Conservation (phyloP, 2,888 invertebrate species). For the Torymus aiolomorphi region DNA sequence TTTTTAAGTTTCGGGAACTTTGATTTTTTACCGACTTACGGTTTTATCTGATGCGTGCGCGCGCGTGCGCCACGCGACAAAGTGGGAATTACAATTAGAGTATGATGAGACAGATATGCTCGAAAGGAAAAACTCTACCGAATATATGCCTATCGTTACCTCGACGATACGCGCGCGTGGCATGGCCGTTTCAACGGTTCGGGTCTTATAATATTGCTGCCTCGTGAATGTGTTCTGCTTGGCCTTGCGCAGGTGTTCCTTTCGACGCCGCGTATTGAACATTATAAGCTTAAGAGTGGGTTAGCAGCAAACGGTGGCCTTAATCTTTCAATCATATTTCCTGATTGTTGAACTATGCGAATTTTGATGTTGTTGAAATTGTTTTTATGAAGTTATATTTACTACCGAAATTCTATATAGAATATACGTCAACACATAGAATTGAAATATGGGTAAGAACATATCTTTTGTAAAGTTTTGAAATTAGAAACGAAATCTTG, state of each 20-base stretch:
- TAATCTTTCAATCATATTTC: no score
- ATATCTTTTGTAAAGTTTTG: no score
- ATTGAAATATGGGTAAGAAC: no score
- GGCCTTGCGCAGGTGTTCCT: conserved; percentile 31
- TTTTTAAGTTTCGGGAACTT: conserved; percentile 2
- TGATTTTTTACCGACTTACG: not conserved
- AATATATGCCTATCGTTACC: not conserved
- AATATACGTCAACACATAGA: no score
- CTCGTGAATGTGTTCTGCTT: conserved; percentile 32
- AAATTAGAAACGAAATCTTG: no score
- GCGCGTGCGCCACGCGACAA: not conserved
- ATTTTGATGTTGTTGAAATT: no score
- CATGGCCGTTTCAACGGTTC: conserved; percentile 34
- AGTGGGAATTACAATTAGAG: not conserved
- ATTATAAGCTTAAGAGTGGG: not conserved
- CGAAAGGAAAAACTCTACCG: conserved; percentile 14
- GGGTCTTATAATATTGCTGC: not conserved
- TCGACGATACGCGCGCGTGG: not conserved
- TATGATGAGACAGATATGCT: not conserved
- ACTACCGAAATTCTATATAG: no score
- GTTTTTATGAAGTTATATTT: no score
- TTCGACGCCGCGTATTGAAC: conserved; percentile 11
- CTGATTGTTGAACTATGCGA: no score
- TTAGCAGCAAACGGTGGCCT: not conserved
- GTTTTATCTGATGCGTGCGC: not conserved